A percentile compares a stretch with the other conserved stretches of the same genome.
phyloP scores from a whole-genome alignment of 2,113 vertebrate genomes.

The Cepphus grylle region DNA sequence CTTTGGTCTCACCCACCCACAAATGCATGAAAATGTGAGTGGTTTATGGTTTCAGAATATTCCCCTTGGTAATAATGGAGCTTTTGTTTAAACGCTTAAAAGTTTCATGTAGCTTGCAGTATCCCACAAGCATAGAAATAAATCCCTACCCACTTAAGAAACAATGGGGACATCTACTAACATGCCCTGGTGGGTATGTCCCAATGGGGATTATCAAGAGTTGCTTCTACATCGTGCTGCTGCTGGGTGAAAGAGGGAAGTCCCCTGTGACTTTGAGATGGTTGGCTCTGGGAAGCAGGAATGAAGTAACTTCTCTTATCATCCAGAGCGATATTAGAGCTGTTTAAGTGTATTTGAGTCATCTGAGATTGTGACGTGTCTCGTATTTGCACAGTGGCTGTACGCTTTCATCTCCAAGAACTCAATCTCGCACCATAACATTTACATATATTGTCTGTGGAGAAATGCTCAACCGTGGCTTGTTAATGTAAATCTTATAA shows the following conservation, averaged over 20 bases:
- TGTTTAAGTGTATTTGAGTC: neutral
- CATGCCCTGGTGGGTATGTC: neutral
- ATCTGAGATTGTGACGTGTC: neutral
- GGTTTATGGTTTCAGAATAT: neutral
- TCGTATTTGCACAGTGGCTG: neutral
- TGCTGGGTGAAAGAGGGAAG: neutral
- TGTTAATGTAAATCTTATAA: neutral
- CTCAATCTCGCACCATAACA: fast-evolving
- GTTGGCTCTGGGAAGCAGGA: neutral
- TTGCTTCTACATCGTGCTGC: neutral
- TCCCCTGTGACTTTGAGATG: neutral
- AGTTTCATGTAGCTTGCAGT: neutral
- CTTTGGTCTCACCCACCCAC: neutral
- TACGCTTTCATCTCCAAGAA: neutral
- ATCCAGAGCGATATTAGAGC: neutral
- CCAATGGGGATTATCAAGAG: neutral
- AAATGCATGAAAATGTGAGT: neutral
- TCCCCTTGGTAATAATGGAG: neutral
- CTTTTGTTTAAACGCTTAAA: neutral
- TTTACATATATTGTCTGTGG: neutral
- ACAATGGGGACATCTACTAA: neutral
- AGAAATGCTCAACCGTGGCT: neutral
- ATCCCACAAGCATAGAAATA: neutral
- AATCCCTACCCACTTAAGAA: neutral
- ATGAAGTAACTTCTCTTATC: neutral